Evolutionary conservation across 1,140 invertebrate species (phyloP), one percentile per base, ranked within the genome.

Genomic region (Caenorhabditis inopinata): DNA sequence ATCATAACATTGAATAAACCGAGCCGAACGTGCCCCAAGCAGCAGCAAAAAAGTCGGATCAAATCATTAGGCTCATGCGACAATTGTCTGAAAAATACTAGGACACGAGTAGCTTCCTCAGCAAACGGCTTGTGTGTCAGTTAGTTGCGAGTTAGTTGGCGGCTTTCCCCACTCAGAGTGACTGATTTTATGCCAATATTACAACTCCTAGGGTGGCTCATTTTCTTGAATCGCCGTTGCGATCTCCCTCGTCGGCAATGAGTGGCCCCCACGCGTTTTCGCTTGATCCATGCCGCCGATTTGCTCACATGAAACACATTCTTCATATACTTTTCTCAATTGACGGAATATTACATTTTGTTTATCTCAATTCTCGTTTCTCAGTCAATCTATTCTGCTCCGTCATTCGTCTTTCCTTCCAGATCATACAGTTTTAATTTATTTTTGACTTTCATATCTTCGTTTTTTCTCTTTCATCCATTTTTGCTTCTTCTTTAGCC

Each of bases 271-370:
- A 68, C 58, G 58, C 58, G 58, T 68, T 68, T 58, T 68, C 58
- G 58, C 58, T 68, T 68, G 58, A 68, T 68, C 58, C 58, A 68
- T 68, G 58, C 58, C 58, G 58, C 58, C 32, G 58, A 68, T 68
- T 68, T 68, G 58, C 58, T 68, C 58, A 68, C 58, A 68, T 68
- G 58, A 68, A 68, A 68, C 58, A 68, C 58, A 68, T 68, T 68
- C 58, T 68, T 68, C 58, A 68, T 68, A 38, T 68, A 38, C 58
- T 38, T 38, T 38, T 68, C n/a, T 68, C 58, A 68, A 68, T 68
- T 68, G 58, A 68, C 58, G 58, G 58, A 68, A 68, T 68, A 68
- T 68, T 68, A 68, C 58, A 68, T 68, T 68, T 68, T 38, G 32
- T 68, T 68, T 42, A 68, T 68, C 25, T 68, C 58, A 42, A 68